A percentile compares a stretch with the other conserved stretches of the same genome.
Conservation (phyloP, 2,888 invertebrate species). For the Acronicta psi region DNA sequence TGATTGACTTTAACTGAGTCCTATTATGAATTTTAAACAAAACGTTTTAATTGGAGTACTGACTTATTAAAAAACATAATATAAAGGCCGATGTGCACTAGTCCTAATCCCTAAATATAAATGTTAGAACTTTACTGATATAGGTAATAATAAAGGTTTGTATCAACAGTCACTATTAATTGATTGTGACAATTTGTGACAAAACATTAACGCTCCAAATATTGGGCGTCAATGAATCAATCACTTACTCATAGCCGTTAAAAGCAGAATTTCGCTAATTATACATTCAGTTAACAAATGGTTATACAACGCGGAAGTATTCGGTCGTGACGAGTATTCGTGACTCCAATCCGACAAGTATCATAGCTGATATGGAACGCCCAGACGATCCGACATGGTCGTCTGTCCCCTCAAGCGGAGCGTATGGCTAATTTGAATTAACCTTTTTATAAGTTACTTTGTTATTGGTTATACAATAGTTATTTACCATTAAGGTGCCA, state of each 20-base stretch:
- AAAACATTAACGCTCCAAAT: constrained; percentile 1
- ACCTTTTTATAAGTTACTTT: constrained; percentile 12
- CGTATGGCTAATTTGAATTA: constrained; percentile 16
- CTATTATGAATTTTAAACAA: too few relatives aligned
- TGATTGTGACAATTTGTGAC: neutral
- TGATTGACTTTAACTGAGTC: too few relatives aligned
- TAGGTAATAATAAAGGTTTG: too few relatives aligned
- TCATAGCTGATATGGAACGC: constrained; percentile 25
- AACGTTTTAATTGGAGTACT: too few relatives aligned
- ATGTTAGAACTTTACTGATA: too few relatives aligned
- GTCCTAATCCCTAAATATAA: too few relatives aligned
- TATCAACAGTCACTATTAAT: too few relatives aligned
- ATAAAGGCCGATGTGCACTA: too few relatives aligned
- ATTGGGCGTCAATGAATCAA: constrained; percentile 12
- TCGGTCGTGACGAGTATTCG: constrained; percentile 51
- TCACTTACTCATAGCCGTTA: constrained; percentile 20
- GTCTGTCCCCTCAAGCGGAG: constrained; percentile 27
- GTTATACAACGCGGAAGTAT: constrained; percentile 56
- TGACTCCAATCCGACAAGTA: constrained; percentile 35
- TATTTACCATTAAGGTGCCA: neutral
- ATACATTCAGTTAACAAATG: constrained; percentile 50
- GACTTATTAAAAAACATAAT: too few relatives aligned
- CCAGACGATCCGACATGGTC: constrained; percentile 15
- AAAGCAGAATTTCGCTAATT: constrained; percentile 54
- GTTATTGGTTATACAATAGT: neutral